phyloP scores from a whole-genome alignment of 1,140 invertebrate species.

The Zaprionus kolodkinae region DNA sequence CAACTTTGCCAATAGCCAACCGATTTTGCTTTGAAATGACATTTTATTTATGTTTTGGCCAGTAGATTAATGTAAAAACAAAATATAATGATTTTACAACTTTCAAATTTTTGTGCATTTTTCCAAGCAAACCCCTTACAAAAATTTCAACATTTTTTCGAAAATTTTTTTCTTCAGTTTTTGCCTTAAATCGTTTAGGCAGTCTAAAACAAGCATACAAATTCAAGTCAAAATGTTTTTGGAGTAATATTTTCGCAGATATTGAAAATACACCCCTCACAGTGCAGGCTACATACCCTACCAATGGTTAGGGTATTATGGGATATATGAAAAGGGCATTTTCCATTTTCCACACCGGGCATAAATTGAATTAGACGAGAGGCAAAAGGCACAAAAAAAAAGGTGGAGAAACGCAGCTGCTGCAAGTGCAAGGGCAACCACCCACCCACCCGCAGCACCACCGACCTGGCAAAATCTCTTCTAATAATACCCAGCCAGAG shows the following conservation, averaged over 20 bases:
- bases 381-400: constrained; percentile 51
- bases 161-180: too few relatives aligned
- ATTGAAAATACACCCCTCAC: neutral
- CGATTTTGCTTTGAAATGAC: neutral
- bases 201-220: too few relatives aligned
- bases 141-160: too few relatives aligned
- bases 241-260: too few relatives aligned
- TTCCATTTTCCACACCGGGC: constrained; percentile 59
- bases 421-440: constrained; percentile 3
- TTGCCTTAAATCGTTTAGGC: too few relatives aligned
- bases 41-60: neutral
- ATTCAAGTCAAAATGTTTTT: too few relatives aligned
- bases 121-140: too few relatives aligned
- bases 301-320: neutral
- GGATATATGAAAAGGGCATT: constrained; percentile 53
- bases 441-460: neutral
- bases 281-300: neutral
- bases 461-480: constrained; percentile 15
- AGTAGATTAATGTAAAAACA: neutral
- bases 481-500: constrained; percentile 13
- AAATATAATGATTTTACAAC: too few relatives aligned
- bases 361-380: constrained; percentile 75
- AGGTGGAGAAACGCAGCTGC: constrained; percentile 42
- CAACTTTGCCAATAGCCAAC: too few relatives aligned
- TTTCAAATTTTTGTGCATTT: too few relatives aligned